phyloP scores from a whole-genome alignment of 2,797 vertebrate species.

The Pipistrellus kuhlii region DNA sequence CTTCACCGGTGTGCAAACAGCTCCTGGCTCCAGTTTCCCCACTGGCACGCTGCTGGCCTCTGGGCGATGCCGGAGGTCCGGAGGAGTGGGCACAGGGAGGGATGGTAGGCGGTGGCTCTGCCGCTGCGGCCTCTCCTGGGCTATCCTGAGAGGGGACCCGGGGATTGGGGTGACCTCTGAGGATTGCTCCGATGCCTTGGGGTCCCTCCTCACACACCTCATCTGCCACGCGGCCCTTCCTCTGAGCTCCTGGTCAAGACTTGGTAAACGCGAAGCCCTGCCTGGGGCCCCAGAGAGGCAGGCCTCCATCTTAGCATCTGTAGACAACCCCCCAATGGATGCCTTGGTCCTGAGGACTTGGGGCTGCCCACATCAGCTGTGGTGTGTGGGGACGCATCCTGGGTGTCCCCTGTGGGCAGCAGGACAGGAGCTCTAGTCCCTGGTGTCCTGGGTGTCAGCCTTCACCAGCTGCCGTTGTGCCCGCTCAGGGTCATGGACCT shows the following conservation, averaged over 20 bases:
- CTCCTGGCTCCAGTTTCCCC: not conserved
- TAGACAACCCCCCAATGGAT: rapidly evolving
- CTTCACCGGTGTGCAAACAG: rapidly evolving
- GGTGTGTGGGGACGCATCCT: rapidly evolving
- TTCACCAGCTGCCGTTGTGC: not conserved
- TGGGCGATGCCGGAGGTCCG: rapidly evolving
- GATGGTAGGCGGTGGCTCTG: not conserved
- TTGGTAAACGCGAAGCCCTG: rapidly evolving
- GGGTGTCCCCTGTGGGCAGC: not conserved
- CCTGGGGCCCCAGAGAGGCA: rapidly evolving
- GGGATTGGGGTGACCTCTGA: not conserved
- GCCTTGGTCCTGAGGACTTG: rapidly evolving
- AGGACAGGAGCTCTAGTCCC: not conserved
- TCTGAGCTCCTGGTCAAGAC: rapidly evolving
- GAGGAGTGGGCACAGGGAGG: not conserved
- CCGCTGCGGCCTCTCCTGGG: rapidly evolving
- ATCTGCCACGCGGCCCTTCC: not conserved
- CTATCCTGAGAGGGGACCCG: not conserved
- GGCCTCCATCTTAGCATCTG: rapidly evolving
- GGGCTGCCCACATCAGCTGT: rapidly evolving
- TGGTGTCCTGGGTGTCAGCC: rapidly evolving
- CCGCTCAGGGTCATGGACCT: rapidly evolving
- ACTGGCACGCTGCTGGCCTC: not conserved
- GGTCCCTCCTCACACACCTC: not conserved
- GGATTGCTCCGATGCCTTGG: not conserved